Evolutionary conservation across 2,113 vertebrate genomes (phyloP).

Genomic region (Brevimyrus niger): DNA sequence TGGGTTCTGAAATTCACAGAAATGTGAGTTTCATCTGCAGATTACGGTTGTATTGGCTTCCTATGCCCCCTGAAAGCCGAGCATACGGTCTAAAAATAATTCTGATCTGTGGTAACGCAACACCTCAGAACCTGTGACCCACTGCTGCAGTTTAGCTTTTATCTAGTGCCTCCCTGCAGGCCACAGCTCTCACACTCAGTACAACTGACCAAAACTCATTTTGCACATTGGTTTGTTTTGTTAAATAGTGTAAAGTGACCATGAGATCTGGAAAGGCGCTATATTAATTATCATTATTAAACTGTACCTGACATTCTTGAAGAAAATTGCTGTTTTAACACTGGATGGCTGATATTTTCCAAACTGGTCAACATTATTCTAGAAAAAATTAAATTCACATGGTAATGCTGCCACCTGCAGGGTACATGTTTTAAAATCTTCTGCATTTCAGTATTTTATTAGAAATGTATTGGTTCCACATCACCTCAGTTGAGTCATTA

Average conservation of each 20-base stretch:
- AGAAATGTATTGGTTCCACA: not conserved
- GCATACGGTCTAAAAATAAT: not conserved
- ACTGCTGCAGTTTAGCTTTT: not conserved
- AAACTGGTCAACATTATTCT: slow-evolving; percentile 44
- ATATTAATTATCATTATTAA: not conserved
- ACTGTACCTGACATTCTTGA: slow-evolving; percentile 32
- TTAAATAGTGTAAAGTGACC: not conserved
- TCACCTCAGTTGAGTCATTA: slow-evolving; percentile 42
- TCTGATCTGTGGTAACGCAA: not conserved
- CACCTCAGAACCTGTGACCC: not conserved
- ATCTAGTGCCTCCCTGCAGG: not conserved
- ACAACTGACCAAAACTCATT: not conserved
- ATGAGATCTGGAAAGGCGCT: not conserved
- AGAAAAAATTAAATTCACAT: not conserved
- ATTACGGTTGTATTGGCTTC: not conserved
- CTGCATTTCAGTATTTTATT: not conserved
- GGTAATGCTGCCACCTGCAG: slow-evolving; percentile 20
- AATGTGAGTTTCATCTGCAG: not conserved
- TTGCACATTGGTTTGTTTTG: not conserved
- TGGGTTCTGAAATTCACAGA: not conserved
- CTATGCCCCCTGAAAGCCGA: not conserved
- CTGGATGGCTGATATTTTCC: slow-evolving; percentile 38
- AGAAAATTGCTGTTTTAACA: slow-evolving; percentile 36
- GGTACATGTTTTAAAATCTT: not conserved
- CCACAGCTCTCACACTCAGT: not conserved